phyloP scores from a whole-genome alignment of 1,140 invertebrate species.

The Drosophila kurseongensis region DNA sequence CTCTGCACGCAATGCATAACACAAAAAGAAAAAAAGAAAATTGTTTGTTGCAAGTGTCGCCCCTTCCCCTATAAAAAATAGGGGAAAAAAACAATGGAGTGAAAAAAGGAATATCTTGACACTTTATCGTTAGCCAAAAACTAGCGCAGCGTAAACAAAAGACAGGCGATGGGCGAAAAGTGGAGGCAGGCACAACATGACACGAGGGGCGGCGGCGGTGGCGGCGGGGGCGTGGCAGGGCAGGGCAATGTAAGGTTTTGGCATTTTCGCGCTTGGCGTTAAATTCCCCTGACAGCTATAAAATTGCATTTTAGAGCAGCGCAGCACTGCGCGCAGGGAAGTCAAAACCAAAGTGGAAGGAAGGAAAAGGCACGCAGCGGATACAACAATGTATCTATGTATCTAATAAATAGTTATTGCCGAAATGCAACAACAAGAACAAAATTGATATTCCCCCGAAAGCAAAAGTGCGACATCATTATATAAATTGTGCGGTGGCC shows the following conservation, averaged over 20 bases:
- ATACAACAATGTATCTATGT: conserved; percentile 74
- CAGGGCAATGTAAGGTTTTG: conserved; percentile 50
- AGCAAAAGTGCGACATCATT: conserved; percentile 81
- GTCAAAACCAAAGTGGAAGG: conserved; percentile 34
- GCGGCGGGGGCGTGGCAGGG: not conserved
- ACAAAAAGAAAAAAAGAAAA: conserved; percentile 26
- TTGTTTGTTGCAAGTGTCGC: conserved; percentile 66
- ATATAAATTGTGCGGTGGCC: conserved; percentile 75
- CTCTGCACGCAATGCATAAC: conserved; percentile 76
- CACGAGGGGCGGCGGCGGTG: conserved; percentile 26
- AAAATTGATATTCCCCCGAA: conserved; percentile 78
- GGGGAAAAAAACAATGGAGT: conserved; percentile 46
- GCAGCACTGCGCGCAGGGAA: conserved; percentile 16
- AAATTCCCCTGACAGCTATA: conserved; percentile 82
- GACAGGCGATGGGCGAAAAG: conserved; percentile 38
- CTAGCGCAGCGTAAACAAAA: conserved; percentile 75
- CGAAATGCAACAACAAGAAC: conserved; percentile 60
- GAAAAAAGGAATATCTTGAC: conserved; percentile 73
- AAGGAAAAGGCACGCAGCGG: conserved; percentile 30
- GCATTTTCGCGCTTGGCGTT: conserved; percentile 83
- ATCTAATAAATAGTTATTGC: conserved; percentile 83
- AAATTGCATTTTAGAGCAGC: conserved; percentile 82
- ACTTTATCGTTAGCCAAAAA: conserved; percentile 83
- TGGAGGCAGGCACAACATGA: conserved; percentile 69
- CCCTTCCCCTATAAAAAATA: not conserved